These are phyloP conservation scores for Pollenia amentaria DNA, from an alignment of 2,888 invertebrate species.

Conservation along the genomic window DNA sequence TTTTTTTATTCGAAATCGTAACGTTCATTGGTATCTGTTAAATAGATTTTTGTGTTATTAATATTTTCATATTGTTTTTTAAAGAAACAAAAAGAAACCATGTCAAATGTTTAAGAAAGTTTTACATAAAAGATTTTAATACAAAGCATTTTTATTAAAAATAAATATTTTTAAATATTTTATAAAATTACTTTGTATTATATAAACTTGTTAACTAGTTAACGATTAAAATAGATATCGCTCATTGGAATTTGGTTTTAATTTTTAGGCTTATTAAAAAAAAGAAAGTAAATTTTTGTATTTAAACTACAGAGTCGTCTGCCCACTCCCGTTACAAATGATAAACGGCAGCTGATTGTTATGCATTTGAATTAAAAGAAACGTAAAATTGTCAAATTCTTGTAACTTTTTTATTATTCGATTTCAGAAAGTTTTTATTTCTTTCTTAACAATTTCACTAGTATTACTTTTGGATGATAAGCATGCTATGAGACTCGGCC, in stretches of 20 bases:
- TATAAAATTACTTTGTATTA: neutral
- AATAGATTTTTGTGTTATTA: constrained; percentile 54
- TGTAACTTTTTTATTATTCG: too few relatives aligned
- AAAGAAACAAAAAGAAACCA: constrained; percentile 58
- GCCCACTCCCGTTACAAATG: too few relatives aligned
- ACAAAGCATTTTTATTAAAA: constrained; percentile 16
- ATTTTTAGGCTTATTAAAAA: neutral
- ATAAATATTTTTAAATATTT: neutral
- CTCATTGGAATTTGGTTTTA: neutral
- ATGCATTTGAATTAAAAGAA: too few relatives aligned
- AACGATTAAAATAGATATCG: neutral
- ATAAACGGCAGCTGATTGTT: too few relatives aligned
- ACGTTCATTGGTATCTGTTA: constrained; percentile 14
- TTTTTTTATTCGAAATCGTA: constrained; percentile 24
- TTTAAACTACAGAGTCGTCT: neutral
- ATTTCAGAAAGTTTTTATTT: too few relatives aligned
- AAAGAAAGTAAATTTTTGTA: neutral
- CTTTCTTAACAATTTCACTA: too few relatives aligned
- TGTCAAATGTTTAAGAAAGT: constrained; percentile 70
- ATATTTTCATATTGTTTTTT: constrained; percentile 26
- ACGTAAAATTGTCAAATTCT: too few relatives aligned
- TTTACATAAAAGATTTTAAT: constrained; percentile 45
- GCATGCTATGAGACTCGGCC: too few relatives aligned
- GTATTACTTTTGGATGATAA: too few relatives aligned
- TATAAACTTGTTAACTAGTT: constrained; percentile 10